These are phyloP conservation scores for Patiria miniata DNA, from an alignment of 35 echinoderm and acorn worm genomes.

Conservation along the genomic window DNA sequence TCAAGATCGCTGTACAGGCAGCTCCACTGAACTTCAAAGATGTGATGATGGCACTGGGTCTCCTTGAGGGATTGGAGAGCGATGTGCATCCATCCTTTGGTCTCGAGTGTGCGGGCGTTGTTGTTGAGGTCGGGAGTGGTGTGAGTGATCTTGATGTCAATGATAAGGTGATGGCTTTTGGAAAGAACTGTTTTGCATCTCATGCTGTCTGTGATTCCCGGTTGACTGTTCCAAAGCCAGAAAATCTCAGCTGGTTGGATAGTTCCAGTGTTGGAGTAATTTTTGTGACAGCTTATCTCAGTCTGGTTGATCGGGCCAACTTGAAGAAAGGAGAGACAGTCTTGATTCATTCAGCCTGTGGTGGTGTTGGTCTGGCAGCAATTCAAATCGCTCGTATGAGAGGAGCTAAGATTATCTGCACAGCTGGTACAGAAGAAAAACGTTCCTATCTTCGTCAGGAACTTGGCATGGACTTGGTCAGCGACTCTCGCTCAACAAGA, in stretches of 20 bases:
- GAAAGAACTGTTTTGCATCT: conserved; percentile 65
- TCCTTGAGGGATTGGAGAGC: conserved; percentile 27
- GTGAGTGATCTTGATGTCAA: conserved; percentile 52
- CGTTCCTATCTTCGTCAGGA: conserved; percentile 15
- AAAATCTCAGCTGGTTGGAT: conserved; percentile 55
- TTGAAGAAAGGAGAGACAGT: conserved; percentile 67
- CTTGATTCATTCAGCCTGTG: conserved; percentile 62
- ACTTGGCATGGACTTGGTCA: conserved; percentile 38
- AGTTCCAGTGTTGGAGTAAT: conserved; percentile 46
- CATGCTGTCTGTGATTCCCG: conserved; percentile 48
- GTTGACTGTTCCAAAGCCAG: conserved; percentile 57
- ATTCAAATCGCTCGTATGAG: conserved; percentile 62
- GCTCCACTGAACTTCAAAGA: conserved; percentile 65
- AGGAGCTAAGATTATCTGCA: conserved; percentile 76
- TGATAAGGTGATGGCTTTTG: conserved; percentile 71
- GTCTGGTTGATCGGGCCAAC: conserved; percentile 77
- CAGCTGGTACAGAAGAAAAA: conserved; percentile 23
- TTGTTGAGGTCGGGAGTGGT: conserved; percentile 70
- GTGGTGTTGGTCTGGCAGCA: conserved; percentile 54
- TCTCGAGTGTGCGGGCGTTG: conserved; percentile 63
- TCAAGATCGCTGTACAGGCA: conserved; percentile 61
- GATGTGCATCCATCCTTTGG: conserved; percentile 39
- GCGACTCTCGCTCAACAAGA: conserved; percentile 30
- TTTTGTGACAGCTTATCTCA: conserved; percentile 75
- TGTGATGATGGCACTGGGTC: conserved; percentile 38